A percentile compares a stretch with the other conserved stretches of the same genome.
phyloP scores from a whole-genome alignment of 2,113 vertebrate species.

The Caranx ignobilis region DNA sequence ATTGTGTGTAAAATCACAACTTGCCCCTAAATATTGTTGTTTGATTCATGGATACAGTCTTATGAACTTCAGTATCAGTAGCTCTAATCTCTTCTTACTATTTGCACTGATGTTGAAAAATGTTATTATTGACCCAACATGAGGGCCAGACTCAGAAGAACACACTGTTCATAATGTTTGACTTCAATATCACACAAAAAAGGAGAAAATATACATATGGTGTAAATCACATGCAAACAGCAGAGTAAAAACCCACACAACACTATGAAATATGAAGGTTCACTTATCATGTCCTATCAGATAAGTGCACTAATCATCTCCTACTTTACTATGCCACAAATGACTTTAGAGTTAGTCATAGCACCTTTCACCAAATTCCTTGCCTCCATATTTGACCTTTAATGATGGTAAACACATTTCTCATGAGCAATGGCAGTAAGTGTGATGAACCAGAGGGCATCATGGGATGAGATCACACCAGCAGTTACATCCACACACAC shows the following conservation, averaged over 20 bases:
- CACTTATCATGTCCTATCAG: neutral
- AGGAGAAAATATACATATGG: neutral
- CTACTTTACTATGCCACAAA: neutral
- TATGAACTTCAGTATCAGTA: neutral
- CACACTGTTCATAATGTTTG: neutral
- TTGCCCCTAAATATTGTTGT: neutral
- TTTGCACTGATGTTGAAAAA: neutral
- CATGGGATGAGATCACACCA: too few relatives aligned
- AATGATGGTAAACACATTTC: neutral
- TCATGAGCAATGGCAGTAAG: neutral
- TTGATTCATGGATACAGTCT: neutral
- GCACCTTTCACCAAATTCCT: neutral
- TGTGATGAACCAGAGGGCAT: neutral
- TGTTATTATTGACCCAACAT: neutral
- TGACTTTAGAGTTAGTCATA: conserved; percentile 5
- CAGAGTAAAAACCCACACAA: neutral
- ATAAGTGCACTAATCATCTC: neutral
- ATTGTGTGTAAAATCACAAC: neutral
- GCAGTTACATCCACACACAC: too few relatives aligned
- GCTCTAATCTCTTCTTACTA: neutral
- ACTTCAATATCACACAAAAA: neutral
- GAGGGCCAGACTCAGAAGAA: neutral
- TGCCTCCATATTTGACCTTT: neutral
- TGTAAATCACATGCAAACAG: neutral
- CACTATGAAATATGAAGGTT: neutral